A percentile compares a stretch with the other conserved stretches of the same genome.
Evolutionary conservation across 2,113 vertebrate genomes (phyloP).

Genomic region (Eonycteris spelaea): DNA sequence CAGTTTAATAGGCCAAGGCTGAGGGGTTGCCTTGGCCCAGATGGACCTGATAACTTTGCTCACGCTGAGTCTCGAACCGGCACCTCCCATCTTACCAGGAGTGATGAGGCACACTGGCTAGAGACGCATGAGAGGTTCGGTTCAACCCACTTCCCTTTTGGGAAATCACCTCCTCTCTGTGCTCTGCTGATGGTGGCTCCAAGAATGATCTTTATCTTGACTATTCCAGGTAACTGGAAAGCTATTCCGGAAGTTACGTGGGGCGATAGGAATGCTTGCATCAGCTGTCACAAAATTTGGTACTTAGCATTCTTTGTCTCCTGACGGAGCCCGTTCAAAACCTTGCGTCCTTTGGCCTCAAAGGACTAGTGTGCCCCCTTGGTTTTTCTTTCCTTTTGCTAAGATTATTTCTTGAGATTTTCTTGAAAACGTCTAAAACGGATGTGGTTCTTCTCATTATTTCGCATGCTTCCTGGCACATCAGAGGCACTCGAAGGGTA

Average conservation of each 20-base stretch:
- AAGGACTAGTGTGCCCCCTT: background rate
- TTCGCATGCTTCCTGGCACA: rapidly evolving
- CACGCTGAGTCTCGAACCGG: background rate
- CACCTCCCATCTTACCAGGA: background rate
- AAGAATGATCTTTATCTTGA: background rate
- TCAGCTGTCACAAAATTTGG: background rate
- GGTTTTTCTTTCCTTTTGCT: background rate
- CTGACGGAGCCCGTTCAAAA: background rate
- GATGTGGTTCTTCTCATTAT: background rate
- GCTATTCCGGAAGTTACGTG: background rate
- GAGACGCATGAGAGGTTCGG: background rate
- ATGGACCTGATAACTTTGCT: background rate
- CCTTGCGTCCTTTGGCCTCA: background rate
- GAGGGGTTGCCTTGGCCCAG: background rate
- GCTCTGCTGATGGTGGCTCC: background rate
- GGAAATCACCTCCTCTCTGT: background rate
- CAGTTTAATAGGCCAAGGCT: background rate
- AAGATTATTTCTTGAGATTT: background rate
- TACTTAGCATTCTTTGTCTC: background rate
- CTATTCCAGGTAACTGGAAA: background rate
- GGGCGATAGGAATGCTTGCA: too few species aligned
- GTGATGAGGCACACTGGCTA: background rate
- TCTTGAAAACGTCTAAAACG: background rate
- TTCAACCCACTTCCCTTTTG: too few species aligned
- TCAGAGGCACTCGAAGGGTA: rapidly evolving